phyloP scores from a whole-genome alignment of 2,888 invertebrate species.

The Timema cristinae region DNA sequence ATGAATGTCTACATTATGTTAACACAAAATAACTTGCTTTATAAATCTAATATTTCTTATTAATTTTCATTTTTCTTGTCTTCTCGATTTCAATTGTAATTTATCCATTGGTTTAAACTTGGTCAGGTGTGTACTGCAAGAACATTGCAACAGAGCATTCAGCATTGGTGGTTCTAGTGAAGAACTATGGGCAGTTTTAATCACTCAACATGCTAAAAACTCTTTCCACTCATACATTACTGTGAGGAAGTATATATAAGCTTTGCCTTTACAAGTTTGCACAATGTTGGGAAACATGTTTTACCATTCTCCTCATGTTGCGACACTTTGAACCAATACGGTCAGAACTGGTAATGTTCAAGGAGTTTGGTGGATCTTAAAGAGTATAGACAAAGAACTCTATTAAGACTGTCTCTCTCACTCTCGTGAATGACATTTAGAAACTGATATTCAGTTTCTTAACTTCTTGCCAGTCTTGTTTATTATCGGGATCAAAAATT shows the following conservation, averaged over 20 bases:
- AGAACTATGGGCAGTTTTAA: slow-evolving; percentile 11
- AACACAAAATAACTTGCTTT: no score
- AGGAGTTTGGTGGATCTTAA: no score
- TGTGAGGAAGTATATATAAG: slow-evolving; percentile 17
- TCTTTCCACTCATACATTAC: slow-evolving; percentile 13
- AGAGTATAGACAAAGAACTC: not conserved
- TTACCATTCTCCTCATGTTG: no score
- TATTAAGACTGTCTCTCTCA: slow-evolving; percentile 4
- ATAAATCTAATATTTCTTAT: no score
- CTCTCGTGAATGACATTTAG: slow-evolving; percentile 10
- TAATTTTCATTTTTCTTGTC: no score
- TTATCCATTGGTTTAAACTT: not conserved
- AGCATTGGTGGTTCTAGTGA: slow-evolving; percentile 8
- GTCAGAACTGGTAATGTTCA: no score
- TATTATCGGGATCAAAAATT: not conserved
- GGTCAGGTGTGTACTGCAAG: not conserved
- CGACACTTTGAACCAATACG: no score
- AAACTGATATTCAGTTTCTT: not conserved
- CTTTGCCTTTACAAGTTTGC: slow-evolving; percentile 13
- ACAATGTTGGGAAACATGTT: no score
- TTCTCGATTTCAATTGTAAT: no score
- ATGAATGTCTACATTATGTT: no score
- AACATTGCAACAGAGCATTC: slow-evolving; percentile 15
- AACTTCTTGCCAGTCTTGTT: slow-evolving; percentile 7
- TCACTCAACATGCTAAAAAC: slow-evolving; percentile 10